phyloP scores from a whole-genome alignment of 2,888 invertebrate species.

The Ectobius pallidus region DNA sequence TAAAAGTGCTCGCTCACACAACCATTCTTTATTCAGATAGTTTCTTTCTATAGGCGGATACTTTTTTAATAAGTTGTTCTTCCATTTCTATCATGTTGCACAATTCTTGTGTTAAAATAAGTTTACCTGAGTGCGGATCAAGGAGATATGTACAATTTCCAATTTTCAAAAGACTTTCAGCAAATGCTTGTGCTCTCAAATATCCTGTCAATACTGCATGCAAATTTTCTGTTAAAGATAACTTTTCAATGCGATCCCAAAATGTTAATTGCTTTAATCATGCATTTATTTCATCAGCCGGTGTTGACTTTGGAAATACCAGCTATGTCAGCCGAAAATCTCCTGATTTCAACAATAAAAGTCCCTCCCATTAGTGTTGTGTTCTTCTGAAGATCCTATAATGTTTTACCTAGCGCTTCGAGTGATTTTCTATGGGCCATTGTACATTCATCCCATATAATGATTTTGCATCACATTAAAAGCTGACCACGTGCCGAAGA shows the following conservation, averaged over 20 bases:
- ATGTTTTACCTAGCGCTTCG: conserved; percentile 1
- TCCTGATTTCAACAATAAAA: conserved; percentile 12
- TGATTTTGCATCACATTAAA: conserved; percentile 16
- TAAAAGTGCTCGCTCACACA: too few relatives aligned
- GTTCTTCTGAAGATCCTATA: conserved; percentile 14
- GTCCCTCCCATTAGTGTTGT: conserved; percentile 6
- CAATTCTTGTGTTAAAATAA: conserved; percentile 15
- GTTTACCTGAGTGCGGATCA: neutral
- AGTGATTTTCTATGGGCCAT: neutral
- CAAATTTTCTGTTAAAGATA: conserved; percentile 22
- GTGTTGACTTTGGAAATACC: conserved; percentile 17
- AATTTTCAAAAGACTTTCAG: conserved; percentile 19
- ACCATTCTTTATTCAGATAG: too few relatives aligned
- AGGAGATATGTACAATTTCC: neutral
- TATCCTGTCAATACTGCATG: conserved; percentile 12
- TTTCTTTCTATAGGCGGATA: neutral
- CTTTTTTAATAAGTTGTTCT: neutral
- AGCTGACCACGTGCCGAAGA: conserved; percentile 9
- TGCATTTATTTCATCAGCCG: conserved; percentile 19
- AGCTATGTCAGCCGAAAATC: neutral
- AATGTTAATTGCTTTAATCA: conserved; percentile 14
- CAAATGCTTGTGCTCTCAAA: conserved; percentile 6
- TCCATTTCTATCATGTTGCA: conserved; percentile 5
- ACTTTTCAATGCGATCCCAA: conserved; percentile 10
- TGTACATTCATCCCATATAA: neutral